phyloP scores from a whole-genome alignment of 2,113 vertebrate species.

The Cyanoderma ruficeps region DNA sequence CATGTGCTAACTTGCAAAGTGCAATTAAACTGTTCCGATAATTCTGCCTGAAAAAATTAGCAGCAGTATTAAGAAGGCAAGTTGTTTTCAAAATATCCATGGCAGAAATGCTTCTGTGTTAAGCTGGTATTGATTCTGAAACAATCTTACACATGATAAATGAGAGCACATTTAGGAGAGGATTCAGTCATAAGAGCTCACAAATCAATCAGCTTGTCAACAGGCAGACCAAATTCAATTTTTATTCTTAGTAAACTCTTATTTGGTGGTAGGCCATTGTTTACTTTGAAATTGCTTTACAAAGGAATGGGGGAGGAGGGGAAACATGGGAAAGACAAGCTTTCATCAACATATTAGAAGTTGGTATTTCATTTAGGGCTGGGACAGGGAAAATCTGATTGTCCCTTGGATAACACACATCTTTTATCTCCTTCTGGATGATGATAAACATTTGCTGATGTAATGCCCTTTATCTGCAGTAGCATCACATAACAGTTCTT shows the following conservation, averaged over 20 bases:
- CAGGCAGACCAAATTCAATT: slow-evolving; percentile 95
- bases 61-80: slow-evolving; percentile 81
- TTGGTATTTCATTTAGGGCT: neutral
- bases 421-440: neutral
- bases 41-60: slow-evolving; percentile 90
- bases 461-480: neutral
- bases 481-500: neutral
- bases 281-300: slow-evolving; percentile 76
- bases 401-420: neutral
- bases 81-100: slow-evolving; percentile 81
- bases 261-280: slow-evolving; percentile 77
- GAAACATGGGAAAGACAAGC: slow-evolving; percentile 46
- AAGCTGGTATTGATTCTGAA: slow-evolving; percentile 94
- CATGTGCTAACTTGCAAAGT: slow-evolving; percentile 68
- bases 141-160: slow-evolving; percentile 94
- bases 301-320: neutral
- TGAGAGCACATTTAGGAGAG: slow-evolving; percentile 88
- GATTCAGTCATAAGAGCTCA: slow-evolving; percentile 92
- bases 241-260: slow-evolving; percentile 95
- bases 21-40: slow-evolving; percentile 87
- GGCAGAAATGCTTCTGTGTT: slow-evolving; percentile 83
- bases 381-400: neutral
- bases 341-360: slow-evolving; percentile 59
- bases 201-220: slow-evolving; percentile 99
- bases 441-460: neutral